These are phyloP conservation scores for Anas platyrhynchos DNA, from an alignment of 2,113 vertebrate species.

Conservation along the genomic window DNA sequence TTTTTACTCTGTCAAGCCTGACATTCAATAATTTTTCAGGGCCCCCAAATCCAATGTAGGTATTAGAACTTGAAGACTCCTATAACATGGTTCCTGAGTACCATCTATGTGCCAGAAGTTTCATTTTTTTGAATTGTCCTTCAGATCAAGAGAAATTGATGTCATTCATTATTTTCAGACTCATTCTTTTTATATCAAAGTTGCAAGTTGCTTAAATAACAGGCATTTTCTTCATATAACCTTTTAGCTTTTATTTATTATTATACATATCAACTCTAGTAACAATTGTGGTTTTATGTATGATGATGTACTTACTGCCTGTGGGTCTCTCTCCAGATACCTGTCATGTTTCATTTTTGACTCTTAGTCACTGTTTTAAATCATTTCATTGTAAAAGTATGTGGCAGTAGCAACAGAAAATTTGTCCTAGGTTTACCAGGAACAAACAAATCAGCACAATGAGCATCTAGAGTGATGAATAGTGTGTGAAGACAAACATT, in stretches of 20 bases:
- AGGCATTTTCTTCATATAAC: not conserved
- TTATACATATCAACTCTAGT: not conserved
- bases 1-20: not conserved
- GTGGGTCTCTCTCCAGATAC: not conserved
- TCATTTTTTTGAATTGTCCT: not conserved
- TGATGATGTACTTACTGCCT: not conserved
- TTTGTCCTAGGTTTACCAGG: not conserved
- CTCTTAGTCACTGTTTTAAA: not conserved
- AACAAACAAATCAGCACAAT: not conserved
- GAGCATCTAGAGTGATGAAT: not conserved
- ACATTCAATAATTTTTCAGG: not conserved
- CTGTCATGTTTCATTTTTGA: not conserved
- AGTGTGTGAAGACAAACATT: not conserved
- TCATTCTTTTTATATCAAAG: not conserved
- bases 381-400: not conserved
- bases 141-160: conserved; percentile 12
- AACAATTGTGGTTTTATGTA: not conserved
- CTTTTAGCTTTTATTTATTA: conserved; percentile 14
- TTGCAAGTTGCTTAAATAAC: not conserved
- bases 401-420: not conserved
- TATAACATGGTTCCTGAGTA: not conserved
- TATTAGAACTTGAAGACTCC: not conserved
- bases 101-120: not conserved
- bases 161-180: not conserved
- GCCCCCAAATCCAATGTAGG: not conserved